These are phyloP conservation scores for Metopia argyrocephala DNA, from an alignment of 2,888 invertebrate genomes.

Conservation along the genomic window DNA sequence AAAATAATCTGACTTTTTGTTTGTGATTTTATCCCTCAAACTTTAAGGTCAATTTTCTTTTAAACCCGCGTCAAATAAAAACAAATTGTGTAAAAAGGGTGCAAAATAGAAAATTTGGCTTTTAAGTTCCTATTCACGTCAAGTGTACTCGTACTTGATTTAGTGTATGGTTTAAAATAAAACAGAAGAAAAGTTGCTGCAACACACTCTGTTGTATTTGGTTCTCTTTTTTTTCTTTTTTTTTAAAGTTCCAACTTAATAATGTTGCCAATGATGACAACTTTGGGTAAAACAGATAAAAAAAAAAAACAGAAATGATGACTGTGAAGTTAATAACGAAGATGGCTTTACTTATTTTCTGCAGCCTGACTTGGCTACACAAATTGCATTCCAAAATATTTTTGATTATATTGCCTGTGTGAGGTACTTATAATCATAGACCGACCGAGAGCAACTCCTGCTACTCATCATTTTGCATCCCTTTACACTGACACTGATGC, in stretches of 20 bases:
- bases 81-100: background rate
- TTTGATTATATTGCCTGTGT: constrained; percentile 15
- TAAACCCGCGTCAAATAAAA: no score
- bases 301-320: no score
- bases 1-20: no score
- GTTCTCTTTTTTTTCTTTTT: no score
- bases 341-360: constrained; percentile 28
- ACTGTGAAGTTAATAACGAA: constrained; percentile 15
- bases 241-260: no score
- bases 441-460: no score
- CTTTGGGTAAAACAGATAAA: no score
- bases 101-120: background rate
- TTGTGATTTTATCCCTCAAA: no score
- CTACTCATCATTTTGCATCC: background rate
- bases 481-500: background rate
- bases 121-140: background rate
- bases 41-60: no score
- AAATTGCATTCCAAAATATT: constrained; percentile 10
- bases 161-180: no score
- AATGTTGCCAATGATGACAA: constrained; percentile 6
- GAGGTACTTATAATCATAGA: constrained; percentile 17
- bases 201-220: background rate
- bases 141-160: background rate
- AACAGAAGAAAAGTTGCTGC: constrained; percentile 3
- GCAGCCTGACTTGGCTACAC: constrained; percentile 16